Percentiles rank a stretch among this genome's conserved stretches.
phyloP scores from a whole-genome alignment of 2,888 invertebrate species.

The Druceiella hillmani region DNA sequence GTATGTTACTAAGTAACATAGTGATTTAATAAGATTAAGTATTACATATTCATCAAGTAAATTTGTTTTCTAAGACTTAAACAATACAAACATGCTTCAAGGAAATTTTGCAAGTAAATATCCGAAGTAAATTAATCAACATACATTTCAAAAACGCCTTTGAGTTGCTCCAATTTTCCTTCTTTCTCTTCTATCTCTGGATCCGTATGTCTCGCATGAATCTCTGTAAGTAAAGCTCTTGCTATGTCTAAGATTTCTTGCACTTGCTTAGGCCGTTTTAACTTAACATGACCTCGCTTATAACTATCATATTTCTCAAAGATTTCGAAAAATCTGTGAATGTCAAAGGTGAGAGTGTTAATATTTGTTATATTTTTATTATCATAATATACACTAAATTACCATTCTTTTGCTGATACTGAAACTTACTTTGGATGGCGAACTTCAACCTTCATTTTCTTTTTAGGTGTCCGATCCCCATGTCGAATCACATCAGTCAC shows the following conservation, averaged over 20 bases:
- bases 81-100: no score
- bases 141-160: conserved; percentile 99
- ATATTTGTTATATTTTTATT: conserved; percentile 5
- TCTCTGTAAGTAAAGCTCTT: conserved; percentile 81
- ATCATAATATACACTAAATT: background rate
- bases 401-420: background rate
- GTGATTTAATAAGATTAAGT: no score
- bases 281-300: conserved; percentile 92
- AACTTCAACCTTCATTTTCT: conserved; percentile 99
- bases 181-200: conserved; percentile 95
- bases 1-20: no score
- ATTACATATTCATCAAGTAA: no score
- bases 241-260: conserved; percentile 98
- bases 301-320: conserved; percentile 97
- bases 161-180: conserved; percentile 94
- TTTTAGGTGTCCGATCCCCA: conserved; percentile 98
- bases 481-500: conserved; percentile 97
- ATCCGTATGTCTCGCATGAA: conserved; percentile 81
- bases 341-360: conserved; percentile 13
- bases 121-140: conserved; percentile 32
- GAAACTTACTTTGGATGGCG: conserved; percentile 79
- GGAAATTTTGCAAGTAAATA: conserved; percentile 5
- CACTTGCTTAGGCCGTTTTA: conserved; percentile 94
- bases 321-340: conserved; percentile 88
- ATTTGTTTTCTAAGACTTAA: no score